phyloP scores from a whole-genome alignment of 2,888 invertebrate genomes.

The Prionchulus punctatus region DNA sequence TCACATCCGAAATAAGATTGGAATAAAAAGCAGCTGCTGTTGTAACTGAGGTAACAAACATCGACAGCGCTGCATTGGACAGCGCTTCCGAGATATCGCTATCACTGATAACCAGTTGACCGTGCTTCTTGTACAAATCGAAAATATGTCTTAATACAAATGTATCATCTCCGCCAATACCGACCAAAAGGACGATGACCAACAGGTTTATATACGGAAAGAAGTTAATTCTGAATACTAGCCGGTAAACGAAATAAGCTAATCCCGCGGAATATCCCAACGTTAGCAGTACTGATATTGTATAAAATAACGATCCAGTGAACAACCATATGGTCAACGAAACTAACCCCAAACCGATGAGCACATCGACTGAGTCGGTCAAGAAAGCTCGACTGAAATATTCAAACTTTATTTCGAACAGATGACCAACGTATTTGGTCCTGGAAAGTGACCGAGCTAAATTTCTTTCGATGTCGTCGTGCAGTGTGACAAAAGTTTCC shows the following conservation, averaged over 20 bases:
- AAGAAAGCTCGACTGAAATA: too few relatives aligned
- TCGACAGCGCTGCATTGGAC: slow-evolving; percentile 65
- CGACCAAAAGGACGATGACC: slow-evolving; percentile 58
- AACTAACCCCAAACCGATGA: slow-evolving; percentile 60
- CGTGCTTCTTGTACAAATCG: too few relatives aligned
- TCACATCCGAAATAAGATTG: slow-evolving; percentile 73
- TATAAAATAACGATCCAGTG: slow-evolving; percentile 67
- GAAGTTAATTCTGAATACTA: slow-evolving; percentile 56
- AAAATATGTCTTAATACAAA: slow-evolving; percentile 44
- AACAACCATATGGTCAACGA: slow-evolving; percentile 58
- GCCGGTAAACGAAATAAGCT: slow-evolving; percentile 73
- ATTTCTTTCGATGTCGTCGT: too few relatives aligned
- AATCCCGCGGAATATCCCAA: slow-evolving; percentile 69
- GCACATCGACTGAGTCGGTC: too few relatives aligned
- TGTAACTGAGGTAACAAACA: slow-evolving; percentile 78
- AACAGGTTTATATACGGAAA: slow-evolving; percentile 96
- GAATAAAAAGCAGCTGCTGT: slow-evolving; percentile 83
- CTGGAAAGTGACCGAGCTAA: too few relatives aligned
- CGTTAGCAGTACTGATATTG: slow-evolving; percentile 60
- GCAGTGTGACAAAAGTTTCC: too few relatives aligned
- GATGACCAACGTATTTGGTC: too few relatives aligned
- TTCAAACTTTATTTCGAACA: too few relatives aligned
- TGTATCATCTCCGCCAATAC: slow-evolving; percentile 46
- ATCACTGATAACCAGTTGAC: too few relatives aligned
- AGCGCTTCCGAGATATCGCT: slow-evolving; percentile 31